Base-by-base conservation (phyloP, 2,888 invertebrate genomes). In the Agrotis ipsilon region DNA sequence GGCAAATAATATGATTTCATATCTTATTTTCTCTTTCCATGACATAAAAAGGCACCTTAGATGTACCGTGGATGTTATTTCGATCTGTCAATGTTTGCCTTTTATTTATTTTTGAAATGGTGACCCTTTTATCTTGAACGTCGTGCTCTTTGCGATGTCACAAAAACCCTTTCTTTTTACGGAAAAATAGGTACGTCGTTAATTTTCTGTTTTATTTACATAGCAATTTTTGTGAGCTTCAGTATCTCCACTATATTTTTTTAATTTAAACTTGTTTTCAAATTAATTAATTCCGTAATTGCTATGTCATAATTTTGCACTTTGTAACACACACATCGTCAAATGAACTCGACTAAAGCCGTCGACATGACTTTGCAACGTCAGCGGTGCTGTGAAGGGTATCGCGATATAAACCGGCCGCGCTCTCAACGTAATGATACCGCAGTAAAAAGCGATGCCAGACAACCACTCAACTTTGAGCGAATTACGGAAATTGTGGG, bases 381-480 rank as follows among this genome's bases (percentile, higher is more conserved):
- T 46, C 46, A 45, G 45, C 45, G 16, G 32, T 18, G 69, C 18
- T 16, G 43, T 69, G 27, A 67, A 71, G 63, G 27, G 64, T 57
- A 60, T 61, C 54, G 11, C 65, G 54, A 67, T 43, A 78, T 64
- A 75, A 80, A 77, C 59, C 64, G 52, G 9, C 48, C 61, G 27
- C 51, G 63, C 51, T 68, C 82, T 81, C 60, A 57, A 2, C 60
- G 55, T 78, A 78, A 81, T 81, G 78, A 71, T 48, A 63, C 64
- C 52, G 64, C 78, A 61, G 78, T 68, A 81, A 78, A 78, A 78
- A 78, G 60, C 19, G 60, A 39, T 77, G 62, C 62, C 78, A 59
- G 54, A 59, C 70, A 71, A 63, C 78, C 78, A 78, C 82, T 78
- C 67, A 78, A 71, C 82, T 81, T 61, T 68, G 48, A 81, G 63